Evolutionary conservation across 1,140 invertebrate genomes (phyloP).

Genomic region (Steinernema feltiae): DNA sequence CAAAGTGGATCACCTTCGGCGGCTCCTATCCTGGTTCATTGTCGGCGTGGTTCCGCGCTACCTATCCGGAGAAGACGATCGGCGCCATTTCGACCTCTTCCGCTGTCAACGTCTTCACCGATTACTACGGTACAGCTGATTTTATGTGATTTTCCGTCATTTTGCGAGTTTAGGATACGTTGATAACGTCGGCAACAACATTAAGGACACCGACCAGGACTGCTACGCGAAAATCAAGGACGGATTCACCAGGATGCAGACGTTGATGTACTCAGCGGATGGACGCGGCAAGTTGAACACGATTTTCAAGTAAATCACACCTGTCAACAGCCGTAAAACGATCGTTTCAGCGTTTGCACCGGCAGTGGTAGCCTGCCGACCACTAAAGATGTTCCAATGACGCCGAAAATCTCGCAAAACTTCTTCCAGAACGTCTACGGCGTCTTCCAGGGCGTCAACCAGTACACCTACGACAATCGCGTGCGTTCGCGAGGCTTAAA

Average conservation of each 20-base stretch:
- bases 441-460: constrained; percentile 33
- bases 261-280: background rate
- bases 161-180: too few species aligned
- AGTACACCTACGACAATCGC: constrained; percentile 30
- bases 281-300: constrained; percentile 21
- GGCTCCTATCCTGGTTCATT: constrained; percentile 76
- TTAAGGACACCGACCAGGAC: constrained; percentile 20
- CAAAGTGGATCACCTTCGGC: constrained; percentile 83
- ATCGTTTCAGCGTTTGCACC: constrained; percentile 22
- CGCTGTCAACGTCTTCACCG: constrained; percentile 14
- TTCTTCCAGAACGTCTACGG: constrained; percentile 33
- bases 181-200: constrained; percentile 24
- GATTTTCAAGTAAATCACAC: constrained; percentile 20
- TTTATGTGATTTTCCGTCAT: background rate
- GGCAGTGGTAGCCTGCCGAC: too few species aligned
- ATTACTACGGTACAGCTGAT: background rate
- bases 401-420: constrained; percentile 25
- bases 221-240: constrained; percentile 10
- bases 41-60: constrained; percentile 78
- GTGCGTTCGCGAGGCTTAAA: background rate
- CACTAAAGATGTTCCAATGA: too few species aligned
- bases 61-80: constrained; percentile 80
- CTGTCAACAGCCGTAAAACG: background rate
- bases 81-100: constrained; percentile 73
- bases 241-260: constrained; percentile 31